These are phyloP conservation scores for Drosophila tripunctata DNA, from an alignment of 2,888 invertebrate genomes.

Conservation along the genomic window DNA sequence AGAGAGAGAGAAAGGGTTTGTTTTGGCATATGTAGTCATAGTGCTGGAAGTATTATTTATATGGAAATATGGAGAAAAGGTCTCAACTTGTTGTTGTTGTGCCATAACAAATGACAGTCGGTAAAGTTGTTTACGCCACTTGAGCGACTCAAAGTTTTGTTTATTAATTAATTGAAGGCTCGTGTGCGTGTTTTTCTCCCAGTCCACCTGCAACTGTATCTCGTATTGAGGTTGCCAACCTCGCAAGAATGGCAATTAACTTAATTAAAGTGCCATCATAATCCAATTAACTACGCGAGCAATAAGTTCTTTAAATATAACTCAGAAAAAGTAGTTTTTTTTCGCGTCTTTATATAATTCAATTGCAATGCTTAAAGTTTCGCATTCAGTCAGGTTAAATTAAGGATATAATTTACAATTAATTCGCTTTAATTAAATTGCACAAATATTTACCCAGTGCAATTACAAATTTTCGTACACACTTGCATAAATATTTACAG, in stretches of 20 bases:
- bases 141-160: conserved; percentile 65
- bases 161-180: conserved; percentile 75
- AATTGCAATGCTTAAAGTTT: background rate
- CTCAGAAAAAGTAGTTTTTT: background rate
- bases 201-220: background rate
- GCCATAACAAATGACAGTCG: conserved; percentile 66
- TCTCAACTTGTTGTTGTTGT: conserved; percentile 42
- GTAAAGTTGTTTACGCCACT: conserved; percentile 52
- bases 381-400: background rate
- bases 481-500: background rate
- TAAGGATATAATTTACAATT: background rate
- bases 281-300: background rate
- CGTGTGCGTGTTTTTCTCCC: conserved; percentile 16
- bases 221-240: conserved; percentile 7
- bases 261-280: background rate
- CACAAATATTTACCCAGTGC: conserved; percentile 6
- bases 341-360: background rate
- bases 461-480: conserved; percentile 1
- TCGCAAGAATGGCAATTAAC: conserved; percentile 3
- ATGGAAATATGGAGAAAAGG: conserved; percentile 13
- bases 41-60: background rate
- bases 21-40: background rate
- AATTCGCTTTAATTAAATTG: conserved; percentile 5
- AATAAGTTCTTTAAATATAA: background rate
- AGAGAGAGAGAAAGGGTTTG: conserved; percentile 8